These are phyloP conservation scores for Troides helena DNA, from an alignment of 2,888 invertebrate species.

Conservation along the genomic window DNA sequence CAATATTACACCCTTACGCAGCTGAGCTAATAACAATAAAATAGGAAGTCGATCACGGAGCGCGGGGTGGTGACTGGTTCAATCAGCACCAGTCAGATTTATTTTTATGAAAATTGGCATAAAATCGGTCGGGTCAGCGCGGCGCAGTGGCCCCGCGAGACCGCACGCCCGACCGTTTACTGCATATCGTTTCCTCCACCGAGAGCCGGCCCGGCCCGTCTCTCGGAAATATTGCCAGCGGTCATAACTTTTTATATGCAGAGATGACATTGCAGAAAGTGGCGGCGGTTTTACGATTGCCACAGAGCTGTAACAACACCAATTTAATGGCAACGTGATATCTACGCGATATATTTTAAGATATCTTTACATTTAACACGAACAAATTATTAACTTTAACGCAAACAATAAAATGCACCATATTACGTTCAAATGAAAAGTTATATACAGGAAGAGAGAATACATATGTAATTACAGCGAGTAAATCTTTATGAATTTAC, in stretches of 20 bases:
- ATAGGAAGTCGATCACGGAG: constrained; percentile 74
- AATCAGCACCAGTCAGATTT: constrained; percentile 79
- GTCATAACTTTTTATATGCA: constrained; percentile 81
- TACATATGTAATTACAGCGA: too few species aligned
- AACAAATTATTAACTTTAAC: not conserved
- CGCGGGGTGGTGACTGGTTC: constrained; percentile 75
- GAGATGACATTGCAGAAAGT: constrained; percentile 79
- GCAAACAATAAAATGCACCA: too few species aligned
- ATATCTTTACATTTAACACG: not conserved
- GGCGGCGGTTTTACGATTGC: constrained; percentile 50
- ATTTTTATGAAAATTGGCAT: constrained; percentile 81
- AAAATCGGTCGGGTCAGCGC: constrained; percentile 77
- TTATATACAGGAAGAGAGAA: too few species aligned
- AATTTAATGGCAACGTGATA: not conserved
- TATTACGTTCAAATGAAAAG: too few species aligned
- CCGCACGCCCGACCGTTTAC: constrained; percentile 78
- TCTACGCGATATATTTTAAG: not conserved
- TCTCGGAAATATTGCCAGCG: constrained; percentile 76
- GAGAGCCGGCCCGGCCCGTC: constrained; percentile 41
- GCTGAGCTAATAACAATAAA: constrained; percentile 79
- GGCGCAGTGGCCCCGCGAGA: constrained; percentile 72
- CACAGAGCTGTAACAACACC: constrained; percentile 44
- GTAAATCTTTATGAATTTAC: too few species aligned
- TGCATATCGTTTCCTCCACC: constrained; percentile 78
- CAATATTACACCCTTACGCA: constrained; percentile 77